Evolutionary conservation across 2,113 vertebrate genomes (phyloP).

Genomic region (Thunnus thynnus): DNA sequence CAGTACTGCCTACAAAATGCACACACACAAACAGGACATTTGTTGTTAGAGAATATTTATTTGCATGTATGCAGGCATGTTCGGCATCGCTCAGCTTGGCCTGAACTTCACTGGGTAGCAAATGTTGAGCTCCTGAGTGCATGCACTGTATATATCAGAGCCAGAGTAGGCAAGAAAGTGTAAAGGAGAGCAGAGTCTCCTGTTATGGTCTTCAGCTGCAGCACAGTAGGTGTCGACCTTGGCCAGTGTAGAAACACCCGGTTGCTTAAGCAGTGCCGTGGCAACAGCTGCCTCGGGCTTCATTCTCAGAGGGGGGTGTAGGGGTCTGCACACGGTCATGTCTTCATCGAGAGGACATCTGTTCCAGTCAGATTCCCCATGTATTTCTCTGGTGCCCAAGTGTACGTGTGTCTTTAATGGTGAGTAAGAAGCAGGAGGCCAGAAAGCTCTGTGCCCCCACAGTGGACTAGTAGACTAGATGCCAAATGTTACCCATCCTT

Average conservation of each 20-base stretch:
- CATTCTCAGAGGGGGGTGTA: constrained; percentile 39
- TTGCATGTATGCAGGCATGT: background rate
- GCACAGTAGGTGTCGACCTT: constrained; percentile 56
- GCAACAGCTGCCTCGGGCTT: constrained; percentile 72
- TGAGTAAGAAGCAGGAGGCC: constrained; percentile 42
- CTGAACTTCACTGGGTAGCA: background rate
- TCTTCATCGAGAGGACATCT: constrained; percentile 77
- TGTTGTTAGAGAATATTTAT: too few relatives aligned
- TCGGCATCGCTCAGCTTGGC: background rate
- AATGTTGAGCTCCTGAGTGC: background rate
- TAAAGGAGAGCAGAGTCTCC: background rate
- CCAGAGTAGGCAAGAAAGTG: background rate
- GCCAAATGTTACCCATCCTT: constrained; percentile 47
- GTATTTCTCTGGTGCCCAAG: constrained; percentile 28
- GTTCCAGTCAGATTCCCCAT: constrained; percentile 56
- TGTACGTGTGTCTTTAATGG: constrained; percentile 34
- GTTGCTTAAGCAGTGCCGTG: constrained; percentile 44
- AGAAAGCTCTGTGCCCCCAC: constrained; percentile 19
- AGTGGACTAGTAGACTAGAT: constrained; percentile 39
- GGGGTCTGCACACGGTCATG: constrained; percentile 60
- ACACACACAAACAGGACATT: too few relatives aligned
- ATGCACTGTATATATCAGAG: background rate
- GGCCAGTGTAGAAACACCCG: constrained; percentile 48
- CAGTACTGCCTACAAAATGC: background rate
- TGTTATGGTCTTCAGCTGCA: constrained; percentile 46